These are phyloP conservation scores for Chrosomus eos DNA, from an alignment of 2,797 vertebrate genomes.

Conservation along the genomic window DNA sequence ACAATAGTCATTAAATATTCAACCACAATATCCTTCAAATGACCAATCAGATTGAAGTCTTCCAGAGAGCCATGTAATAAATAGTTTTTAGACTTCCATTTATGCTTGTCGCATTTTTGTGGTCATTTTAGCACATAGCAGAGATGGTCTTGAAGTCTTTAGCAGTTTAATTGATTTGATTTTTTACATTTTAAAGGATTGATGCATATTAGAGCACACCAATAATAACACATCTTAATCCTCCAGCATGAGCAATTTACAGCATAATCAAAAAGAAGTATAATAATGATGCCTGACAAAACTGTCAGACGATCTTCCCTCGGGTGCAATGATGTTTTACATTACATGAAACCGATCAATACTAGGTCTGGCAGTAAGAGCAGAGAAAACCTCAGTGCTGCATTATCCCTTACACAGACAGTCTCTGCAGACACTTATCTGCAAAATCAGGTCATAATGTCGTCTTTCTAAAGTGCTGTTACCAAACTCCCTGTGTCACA, in stretches of 20 bases:
- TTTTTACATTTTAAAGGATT: background rate
- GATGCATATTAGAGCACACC: background rate
- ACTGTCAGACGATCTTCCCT: conserved; percentile 76
- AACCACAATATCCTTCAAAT: background rate
- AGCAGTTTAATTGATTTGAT: background rate
- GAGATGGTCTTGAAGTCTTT: background rate
- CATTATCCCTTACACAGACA: conserved; percentile 22
- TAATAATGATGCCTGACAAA: conserved; percentile 81
- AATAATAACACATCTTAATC: conserved; percentile 19
- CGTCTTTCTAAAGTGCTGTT: conserved; percentile 8
- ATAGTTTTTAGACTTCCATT: background rate
- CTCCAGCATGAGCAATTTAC: conserved; percentile 54
- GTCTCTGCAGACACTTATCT: conserved; percentile 38
- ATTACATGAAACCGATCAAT: conserved; percentile 78
- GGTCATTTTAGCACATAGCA: background rate
- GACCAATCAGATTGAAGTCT: background rate
- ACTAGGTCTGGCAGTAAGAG: conserved; percentile 66
- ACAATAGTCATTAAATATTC: background rate
- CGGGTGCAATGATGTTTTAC: conserved; percentile 79
- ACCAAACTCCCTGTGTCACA: conserved; percentile 8
- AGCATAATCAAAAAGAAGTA: conserved; percentile 72
- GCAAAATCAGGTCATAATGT: conserved; percentile 34
- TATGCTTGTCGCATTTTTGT: background rate
- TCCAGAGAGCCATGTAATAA: background rate
- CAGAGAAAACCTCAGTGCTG: conserved; percentile 52